Evolutionary conservation across 1,140 invertebrate species (phyloP).

Genomic region (Goniozus legneri): DNA sequence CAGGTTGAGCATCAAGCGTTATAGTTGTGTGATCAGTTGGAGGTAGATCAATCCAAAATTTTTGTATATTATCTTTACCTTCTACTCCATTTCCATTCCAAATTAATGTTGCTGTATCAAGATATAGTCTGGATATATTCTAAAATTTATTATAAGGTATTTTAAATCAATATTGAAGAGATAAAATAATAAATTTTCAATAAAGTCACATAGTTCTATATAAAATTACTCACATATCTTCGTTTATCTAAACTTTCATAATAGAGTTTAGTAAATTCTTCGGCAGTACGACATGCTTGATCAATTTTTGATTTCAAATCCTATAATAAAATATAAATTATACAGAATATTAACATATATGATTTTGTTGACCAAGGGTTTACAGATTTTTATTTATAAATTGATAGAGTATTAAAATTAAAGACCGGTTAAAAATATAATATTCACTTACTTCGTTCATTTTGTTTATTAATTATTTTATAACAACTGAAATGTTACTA

Average conservation of each 20-base stretch:
- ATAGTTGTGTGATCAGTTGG: conserved; percentile 65
- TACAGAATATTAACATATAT: neutral
- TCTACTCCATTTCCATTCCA: conserved; percentile 82
- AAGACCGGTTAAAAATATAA: too few species aligned
- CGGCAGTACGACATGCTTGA: conserved; percentile 70
- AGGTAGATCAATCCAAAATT: conserved; percentile 74
- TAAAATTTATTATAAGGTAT: conserved; percentile 32
- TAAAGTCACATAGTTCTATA: neutral
- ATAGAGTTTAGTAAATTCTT: conserved; percentile 79
- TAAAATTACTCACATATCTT: conserved; percentile 64
- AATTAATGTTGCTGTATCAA: conserved; percentile 73
- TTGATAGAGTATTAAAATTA: too few species aligned
- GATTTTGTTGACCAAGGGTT: neutral
- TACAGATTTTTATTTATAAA: neutral
- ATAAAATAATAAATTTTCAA: conserved; percentile 9
- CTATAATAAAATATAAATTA: conserved; percentile 25
- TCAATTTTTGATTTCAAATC: conserved; percentile 62
- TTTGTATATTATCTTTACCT: conserved; percentile 73
- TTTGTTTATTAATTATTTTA: too few species aligned
- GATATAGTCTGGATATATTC: conserved; percentile 72
- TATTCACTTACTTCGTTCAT: too few species aligned
- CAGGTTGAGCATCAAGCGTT: conserved; percentile 76
- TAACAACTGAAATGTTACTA: too few species aligned
- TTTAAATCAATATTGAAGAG: neutral
- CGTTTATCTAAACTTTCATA: conserved; percentile 79